Evolutionary conservation across 1,140 invertebrate species (phyloP).

Genomic region (Prorops nasuta): DNA sequence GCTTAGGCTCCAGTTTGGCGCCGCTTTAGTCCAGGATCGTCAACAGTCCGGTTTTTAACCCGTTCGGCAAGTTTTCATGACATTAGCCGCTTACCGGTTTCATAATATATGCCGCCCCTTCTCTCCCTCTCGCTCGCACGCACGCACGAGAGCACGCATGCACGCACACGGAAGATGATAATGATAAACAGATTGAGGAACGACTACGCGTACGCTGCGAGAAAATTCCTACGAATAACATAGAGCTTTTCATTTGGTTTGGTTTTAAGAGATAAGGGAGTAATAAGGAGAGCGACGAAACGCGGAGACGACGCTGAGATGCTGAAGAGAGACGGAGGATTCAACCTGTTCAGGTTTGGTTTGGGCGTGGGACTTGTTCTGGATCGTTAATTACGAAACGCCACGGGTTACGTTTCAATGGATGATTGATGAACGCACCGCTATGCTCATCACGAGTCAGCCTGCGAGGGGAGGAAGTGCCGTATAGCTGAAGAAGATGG

Average conservation of each 20-base stretch:
- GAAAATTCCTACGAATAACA: too few relatives aligned
- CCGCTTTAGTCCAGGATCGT: slow-evolving; percentile 22
- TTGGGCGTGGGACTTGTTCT: slow-evolving; percentile 32
- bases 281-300: background rate
- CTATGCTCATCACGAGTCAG: slow-evolving; percentile 2
- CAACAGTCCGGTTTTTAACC: slow-evolving; percentile 31
- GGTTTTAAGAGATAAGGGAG: background rate
- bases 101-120: slow-evolving; percentile 30
- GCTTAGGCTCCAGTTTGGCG: slow-evolving; percentile 24
- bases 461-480: too few relatives aligned
- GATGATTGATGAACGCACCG: slow-evolving; percentile 43
- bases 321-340: background rate
- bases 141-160: too few relatives aligned
- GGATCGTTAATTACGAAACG: slow-evolving; percentile 44
- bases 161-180: too few relatives aligned
- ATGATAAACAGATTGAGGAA: slow-evolving; percentile 25
- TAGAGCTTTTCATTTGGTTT: too few relatives aligned
- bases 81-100: slow-evolving; percentile 34
- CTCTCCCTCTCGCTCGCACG: slow-evolving; percentile 17
- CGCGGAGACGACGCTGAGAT: background rate
- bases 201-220: too few relatives aligned
- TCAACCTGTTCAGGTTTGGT: slow-evolving; percentile 15
- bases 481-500: too few relatives aligned
- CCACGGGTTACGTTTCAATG: slow-evolving; percentile 44
- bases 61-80: slow-evolving; percentile 31